Conservation (phyloP, 2,797 vertebrate genomes). For the Acipenser transmontanus region DNA sequence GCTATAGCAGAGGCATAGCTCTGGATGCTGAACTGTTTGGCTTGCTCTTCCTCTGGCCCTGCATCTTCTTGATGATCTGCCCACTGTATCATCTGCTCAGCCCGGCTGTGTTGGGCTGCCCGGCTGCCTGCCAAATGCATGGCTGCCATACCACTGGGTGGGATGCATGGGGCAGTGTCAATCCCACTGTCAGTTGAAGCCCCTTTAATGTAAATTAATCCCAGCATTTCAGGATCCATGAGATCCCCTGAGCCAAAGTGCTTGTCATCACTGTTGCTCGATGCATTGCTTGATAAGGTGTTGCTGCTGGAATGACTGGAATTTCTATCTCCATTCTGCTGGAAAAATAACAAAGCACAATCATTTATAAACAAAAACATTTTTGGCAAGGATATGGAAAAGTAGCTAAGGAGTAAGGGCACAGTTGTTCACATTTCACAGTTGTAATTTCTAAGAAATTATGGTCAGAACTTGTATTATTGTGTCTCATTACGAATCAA, state of each 20-base stretch:
- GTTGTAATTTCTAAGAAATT: too few species aligned
- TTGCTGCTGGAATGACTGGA: constrained; percentile 94
- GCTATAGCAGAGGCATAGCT: constrained; percentile 56
- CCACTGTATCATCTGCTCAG: constrained; percentile 64
- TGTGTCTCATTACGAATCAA: too few species aligned
- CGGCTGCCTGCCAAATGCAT: constrained; percentile 53
- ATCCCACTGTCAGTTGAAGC: constrained; percentile 94
- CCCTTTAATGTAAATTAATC: constrained; percentile 87
- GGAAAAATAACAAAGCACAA: constrained; percentile 6
- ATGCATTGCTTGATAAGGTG: constrained; percentile 85
- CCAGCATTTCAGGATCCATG: constrained; percentile 87
- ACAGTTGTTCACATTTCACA: too few species aligned
- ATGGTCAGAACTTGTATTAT: too few species aligned
- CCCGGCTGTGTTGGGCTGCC: constrained; percentile 43
- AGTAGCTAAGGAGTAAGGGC: too few species aligned
- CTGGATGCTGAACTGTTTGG: constrained; percentile 71
- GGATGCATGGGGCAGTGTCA: constrained; percentile 81
- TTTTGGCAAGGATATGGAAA: too few species aligned
- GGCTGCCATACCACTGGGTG: constrained; percentile 50
- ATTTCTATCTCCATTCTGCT: constrained; percentile 80
- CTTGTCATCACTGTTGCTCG: constrained; percentile 89
- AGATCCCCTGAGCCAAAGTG: constrained; percentile 88
- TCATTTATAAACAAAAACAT: neutral
- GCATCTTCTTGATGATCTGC: constrained; percentile 54
- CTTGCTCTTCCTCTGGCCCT: constrained; percentile 60